Evolutionary conservation across 2,888 invertebrate genomes (phyloP), one percentile per base, ranked within the genome.

Genomic region (Yponomeuta plumbellus): DNA sequence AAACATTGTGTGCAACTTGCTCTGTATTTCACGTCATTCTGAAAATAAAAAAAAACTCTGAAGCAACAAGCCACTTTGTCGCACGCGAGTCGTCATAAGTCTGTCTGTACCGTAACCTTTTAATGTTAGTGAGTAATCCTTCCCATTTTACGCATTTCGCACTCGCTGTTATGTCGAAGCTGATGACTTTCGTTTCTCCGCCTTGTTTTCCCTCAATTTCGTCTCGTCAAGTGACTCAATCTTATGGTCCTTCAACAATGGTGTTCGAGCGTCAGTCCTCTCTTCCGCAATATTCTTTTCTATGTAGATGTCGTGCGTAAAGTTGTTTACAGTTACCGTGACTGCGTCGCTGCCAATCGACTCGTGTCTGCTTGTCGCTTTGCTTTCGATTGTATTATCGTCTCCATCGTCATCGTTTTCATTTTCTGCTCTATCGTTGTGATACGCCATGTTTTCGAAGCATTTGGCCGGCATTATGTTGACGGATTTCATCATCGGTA

Each of bases 401-500:
- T 52, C 44, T 52, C 17, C 69, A 40, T 70, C 79, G 44, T 52
- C 44, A 17, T 17, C 44, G 20, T 79, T 73, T 66, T 77, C 79
- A 0, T 79, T 78, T 78, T 80, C 84, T 21, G 74, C 71, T 75
- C 81, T 88, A 68, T 89, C 89, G 44, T 71, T 82, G 69, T 89
- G 87, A 71, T 82, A 92, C 10, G 87, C 92, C 84, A 91, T 88
- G 71, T 92, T 92, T 72, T 92, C 92, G 67, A 91, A 92, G 73
- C 91, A 92, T 70, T 91, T 91, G 13, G 84, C 79, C 61, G 91
- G 68, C 62, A 89, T 85, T 62, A 91, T 79, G 75, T 91, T 91
- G 57, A 91, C 89, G 11, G 92, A 91, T 70, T 93, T 93, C 88
- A 93, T 91, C 88, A 93, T 93, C 67, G 93, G 92, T 69, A 93